Conservation (phyloP, 2,888 invertebrate species). For the Cerastis rubricosa region DNA sequence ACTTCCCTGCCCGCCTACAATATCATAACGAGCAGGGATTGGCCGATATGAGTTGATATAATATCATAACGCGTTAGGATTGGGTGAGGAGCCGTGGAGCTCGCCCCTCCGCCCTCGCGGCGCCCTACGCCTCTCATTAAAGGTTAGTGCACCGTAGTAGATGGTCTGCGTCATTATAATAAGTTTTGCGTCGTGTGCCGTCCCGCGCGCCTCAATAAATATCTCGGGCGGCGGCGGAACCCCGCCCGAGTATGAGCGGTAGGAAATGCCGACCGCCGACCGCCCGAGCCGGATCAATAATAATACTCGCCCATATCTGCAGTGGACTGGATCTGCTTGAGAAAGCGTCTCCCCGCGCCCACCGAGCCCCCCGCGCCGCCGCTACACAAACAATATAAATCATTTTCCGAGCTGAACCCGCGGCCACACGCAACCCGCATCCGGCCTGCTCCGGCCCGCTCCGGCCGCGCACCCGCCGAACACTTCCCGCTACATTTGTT, state of each 20-base stretch:
- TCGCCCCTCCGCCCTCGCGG: constrained; percentile 79
- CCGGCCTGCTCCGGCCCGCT: constrained; percentile 64
- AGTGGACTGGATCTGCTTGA: constrained; percentile 90
- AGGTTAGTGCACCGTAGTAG: constrained; percentile 85
- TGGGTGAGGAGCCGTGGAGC: constrained; percentile 85
- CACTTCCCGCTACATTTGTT: constrained; percentile 50
- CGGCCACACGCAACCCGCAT: constrained; percentile 79
- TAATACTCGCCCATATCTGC: constrained; percentile 91
- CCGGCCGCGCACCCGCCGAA: constrained; percentile 44
- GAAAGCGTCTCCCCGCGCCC: constrained; percentile 81
- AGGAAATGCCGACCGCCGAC: constrained; percentile 88
- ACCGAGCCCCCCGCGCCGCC: constrained; percentile 66
- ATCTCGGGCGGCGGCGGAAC: constrained; percentile 80
- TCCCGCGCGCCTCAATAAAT: constrained; percentile 86
- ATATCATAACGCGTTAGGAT: constrained; percentile 92
- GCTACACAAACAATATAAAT: constrained; percentile 90
- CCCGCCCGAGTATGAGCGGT: constrained; percentile 87
- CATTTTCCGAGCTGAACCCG: constrained; percentile 86
- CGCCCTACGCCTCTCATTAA: constrained; percentile 80
- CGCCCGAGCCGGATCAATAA: constrained; percentile 89
- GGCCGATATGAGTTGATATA: constrained; percentile 91
- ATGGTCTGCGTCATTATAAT: constrained; percentile 82
- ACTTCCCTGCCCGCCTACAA: constrained; percentile 86
- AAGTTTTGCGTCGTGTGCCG: constrained; percentile 85
- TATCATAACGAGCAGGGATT: constrained; percentile 90